Conservation (phyloP, 2,888 invertebrate species). For the Axea sp. region DNA sequence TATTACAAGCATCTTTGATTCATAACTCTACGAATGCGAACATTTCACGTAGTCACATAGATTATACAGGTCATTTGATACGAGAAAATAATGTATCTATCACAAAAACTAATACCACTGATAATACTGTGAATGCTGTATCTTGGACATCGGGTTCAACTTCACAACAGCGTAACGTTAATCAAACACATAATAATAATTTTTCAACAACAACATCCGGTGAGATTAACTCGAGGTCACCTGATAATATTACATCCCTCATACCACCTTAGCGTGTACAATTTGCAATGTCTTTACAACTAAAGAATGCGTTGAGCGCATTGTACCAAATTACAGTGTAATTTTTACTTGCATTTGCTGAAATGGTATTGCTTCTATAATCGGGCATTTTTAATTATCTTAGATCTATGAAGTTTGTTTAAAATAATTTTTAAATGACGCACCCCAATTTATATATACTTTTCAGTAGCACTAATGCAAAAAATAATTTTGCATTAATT, state of each 20-base stretch:
- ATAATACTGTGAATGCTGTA: slow-evolving; percentile 22
- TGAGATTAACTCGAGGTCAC: slow-evolving; percentile 67
- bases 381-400: slow-evolving; percentile 34
- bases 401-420: slow-evolving; percentile 8
- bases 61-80: slow-evolving; percentile 59
- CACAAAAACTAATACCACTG: slow-evolving; percentile 28
- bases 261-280: slow-evolving; percentile 76
- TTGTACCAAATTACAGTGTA: slow-evolving; percentile 33
- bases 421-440: slow-evolving; percentile 1
- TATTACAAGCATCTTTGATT: slow-evolving; percentile 35
- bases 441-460: background rate
- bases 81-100: slow-evolving; percentile 50
- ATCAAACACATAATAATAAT: slow-evolving; percentile 64
- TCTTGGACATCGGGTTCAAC: slow-evolving; percentile 53
- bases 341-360: slow-evolving; percentile 52
- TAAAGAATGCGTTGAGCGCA: slow-evolving; percentile 64
- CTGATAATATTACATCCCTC: slow-evolving; percentile 75
- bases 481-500: background rate
- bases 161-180: slow-evolving; percentile 62
- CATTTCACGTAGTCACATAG: slow-evolving; percentile 51
- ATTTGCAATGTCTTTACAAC: slow-evolving; percentile 53
- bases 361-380: slow-evolving; percentile 43
- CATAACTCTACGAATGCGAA: slow-evolving; percentile 45
- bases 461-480: background rate
- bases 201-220: slow-evolving; percentile 53